Base-by-base conservation (phyloP, 2,888 invertebrate genomes). In the Digitonthophagus gazella region DNA sequence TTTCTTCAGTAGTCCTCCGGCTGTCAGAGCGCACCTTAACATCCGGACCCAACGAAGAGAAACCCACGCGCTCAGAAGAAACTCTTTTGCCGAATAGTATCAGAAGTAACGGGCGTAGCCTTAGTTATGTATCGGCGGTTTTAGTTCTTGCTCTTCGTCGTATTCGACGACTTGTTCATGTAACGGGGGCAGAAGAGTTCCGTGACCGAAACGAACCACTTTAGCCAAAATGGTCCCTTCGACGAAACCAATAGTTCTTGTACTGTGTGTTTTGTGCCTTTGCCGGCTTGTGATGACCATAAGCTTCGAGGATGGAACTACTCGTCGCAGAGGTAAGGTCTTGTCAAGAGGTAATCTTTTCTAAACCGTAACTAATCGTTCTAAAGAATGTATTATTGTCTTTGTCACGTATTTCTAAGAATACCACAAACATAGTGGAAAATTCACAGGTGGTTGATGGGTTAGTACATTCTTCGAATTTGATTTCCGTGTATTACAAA, bases 1-100 rank as follows among this genome's bases (percentile, higher is more conserved):
- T 77, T 74, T 78, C 78, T 77, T 79, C 78, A 79, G 79, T 79
- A 77, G 76, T 75, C 75, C 75, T 76, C 78, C 78, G 79, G 77
- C 78, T 76, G 75, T 63, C 65, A 64, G 63, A 67, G 65, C 67
- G 65, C 61, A 61, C 66, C 67, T 70, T 70, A 70, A 68, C 70
- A 70, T 63, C 61, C 57, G 58, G 70, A 68, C 57, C 68, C 70
- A 28, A 67, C 70, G 67, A 70, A 67, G 70, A 65, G 70, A 44
- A 61, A 28, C 19, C 58, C 66, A 61, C 65, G 67, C 61, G 61
- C 61, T 18, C 61, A 19, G 20, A 61, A 16, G 18, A 61, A 19
- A 16, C 57, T 20, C 55, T 64, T 56, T 64, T 19, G n/a, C 20
- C 64, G 19, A 56, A 67, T 18, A 55, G 15, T 20, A 56, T 22